Percentiles rank a stretch among this genome's conserved stretches.
Evolutionary conservation across 2,113 vertebrate genomes (phyloP).

Genomic region (Chamaetylas fuelleborni): DNA sequence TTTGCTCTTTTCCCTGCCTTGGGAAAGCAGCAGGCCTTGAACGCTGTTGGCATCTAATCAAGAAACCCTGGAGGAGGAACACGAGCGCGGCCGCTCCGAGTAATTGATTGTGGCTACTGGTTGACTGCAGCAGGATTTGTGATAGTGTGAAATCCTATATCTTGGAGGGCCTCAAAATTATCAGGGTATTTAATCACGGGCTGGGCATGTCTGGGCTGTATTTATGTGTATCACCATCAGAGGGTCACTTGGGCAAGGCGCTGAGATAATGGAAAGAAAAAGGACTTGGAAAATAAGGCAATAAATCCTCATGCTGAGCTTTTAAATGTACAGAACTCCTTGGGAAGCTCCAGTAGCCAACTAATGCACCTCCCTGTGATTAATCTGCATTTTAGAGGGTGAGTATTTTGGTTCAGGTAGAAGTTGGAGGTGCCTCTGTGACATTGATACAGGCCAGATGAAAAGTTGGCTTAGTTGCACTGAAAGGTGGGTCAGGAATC

Average conservation of each 20-base stretch:
- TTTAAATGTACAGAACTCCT: neutral
- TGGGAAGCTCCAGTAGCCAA: constrained; percentile 26
- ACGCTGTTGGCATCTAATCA: constrained; percentile 5
- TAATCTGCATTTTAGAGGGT: neutral
- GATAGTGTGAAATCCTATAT: constrained; percentile 35
- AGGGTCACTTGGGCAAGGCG: constrained; percentile 7
- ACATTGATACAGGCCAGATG: constrained; percentile 35
- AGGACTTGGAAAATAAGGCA: neutral
- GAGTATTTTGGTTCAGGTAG: neutral
- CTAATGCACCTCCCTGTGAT: neutral
- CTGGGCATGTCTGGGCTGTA: constrained; percentile 52
- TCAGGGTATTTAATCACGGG: constrained; percentile 60
- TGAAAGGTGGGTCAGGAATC: constrained; percentile 31
- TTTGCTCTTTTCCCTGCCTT: neutral
- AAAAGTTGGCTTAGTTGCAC: neutral
- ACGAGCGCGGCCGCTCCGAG: neutral
- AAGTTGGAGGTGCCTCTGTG: neutral
- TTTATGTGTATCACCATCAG: constrained; percentile 34
- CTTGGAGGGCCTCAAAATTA: constrained; percentile 30
- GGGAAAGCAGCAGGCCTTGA: constrained; percentile 28
- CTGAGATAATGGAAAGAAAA: constrained; percentile 50
- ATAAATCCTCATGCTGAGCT: neutral
- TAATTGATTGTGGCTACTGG: constrained; percentile 59
- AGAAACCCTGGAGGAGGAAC: constrained; percentile 37
- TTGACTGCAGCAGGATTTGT: constrained; percentile 26